phyloP scores from a whole-genome alignment of 2,113 vertebrate genomes.

The crab-eating macaque (Macaca fascicularis) region DNA sequence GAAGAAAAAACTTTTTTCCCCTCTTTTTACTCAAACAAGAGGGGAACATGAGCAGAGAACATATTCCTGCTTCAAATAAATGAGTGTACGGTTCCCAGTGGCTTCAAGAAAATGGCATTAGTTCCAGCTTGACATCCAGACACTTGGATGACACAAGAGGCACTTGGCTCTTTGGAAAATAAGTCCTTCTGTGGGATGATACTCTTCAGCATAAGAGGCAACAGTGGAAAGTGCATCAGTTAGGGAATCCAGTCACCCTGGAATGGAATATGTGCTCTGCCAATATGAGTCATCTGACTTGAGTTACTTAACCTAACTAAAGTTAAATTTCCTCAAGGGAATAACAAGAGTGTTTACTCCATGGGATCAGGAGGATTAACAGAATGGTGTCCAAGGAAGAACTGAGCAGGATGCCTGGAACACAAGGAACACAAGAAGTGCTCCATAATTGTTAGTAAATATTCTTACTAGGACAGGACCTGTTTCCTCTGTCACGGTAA shows the following conservation, averaged over 20 bases:
- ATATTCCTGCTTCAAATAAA: not conserved
- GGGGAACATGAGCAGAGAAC: not conserved
- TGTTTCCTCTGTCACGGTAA: not conserved
- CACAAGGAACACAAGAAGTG: not conserved
- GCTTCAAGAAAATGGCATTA: not conserved
- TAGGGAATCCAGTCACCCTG: not conserved
- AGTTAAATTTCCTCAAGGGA: not conserved
- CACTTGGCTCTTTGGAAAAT: not conserved
- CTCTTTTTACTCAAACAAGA: not conserved
- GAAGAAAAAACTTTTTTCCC: not conserved
- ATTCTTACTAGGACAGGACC: not conserved
- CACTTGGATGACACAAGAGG: not conserved
- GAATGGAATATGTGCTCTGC: not conserved
- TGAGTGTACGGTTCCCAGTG: not conserved
- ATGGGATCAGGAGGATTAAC: not conserved
- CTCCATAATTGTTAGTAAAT: not conserved
- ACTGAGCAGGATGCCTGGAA: not conserved
- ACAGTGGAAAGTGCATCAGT: no score
- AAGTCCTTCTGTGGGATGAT: not conserved
- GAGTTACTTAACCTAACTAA: not conserved
- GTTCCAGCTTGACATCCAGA: not conserved
- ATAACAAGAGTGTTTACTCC: not conserved
- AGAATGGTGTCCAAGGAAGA: not conserved
- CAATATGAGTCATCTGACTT: not conserved
- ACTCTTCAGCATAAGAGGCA: not conserved